phyloP scores from a whole-genome alignment of 2,888 invertebrate genomes.

The Aporophyla nigra region DNA sequence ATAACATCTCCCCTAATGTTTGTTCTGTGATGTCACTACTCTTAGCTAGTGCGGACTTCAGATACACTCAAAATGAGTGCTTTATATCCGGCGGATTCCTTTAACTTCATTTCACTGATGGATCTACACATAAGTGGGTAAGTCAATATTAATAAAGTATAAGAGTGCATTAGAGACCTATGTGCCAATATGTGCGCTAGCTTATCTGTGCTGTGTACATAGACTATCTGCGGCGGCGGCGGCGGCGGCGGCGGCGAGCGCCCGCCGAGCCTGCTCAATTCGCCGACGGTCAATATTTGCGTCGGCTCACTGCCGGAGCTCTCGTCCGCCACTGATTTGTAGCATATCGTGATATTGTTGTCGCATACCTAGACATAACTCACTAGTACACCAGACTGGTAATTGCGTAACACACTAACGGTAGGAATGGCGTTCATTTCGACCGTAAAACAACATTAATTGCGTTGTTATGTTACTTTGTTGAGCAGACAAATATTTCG shows the following conservation, averaged over 20 bases:
- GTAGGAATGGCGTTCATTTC: too few relatives aligned
- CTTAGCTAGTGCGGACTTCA: neutral
- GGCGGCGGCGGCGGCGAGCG: neutral
- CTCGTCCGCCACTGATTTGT: neutral
- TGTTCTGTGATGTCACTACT: neutral
- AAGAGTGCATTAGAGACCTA: neutral
- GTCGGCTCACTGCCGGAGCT: neutral
- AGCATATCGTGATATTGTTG: neutral
- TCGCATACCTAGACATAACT: neutral
- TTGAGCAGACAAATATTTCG: too few relatives aligned
- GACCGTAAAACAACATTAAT: too few relatives aligned
- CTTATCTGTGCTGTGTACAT: conserved; percentile 2
- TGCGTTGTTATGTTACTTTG: too few relatives aligned
- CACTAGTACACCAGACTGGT: neutral
- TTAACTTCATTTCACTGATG: neutral
- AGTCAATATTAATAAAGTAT: neutral
- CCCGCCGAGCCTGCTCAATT: neutral
- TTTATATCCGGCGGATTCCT: too few relatives aligned
- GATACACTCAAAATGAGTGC: neutral
- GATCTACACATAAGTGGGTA: neutral
- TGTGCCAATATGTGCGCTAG: neutral
- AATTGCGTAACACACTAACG: too few relatives aligned
- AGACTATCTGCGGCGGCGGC: conserved; percentile 7
- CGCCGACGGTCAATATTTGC: conserved; percentile 43
- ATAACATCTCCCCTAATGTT: neutral